Evolutionary conservation across 2,797 vertebrate species (phyloP), one percentile per base, ranked within the genome.

Genomic region (Arnoldichthys spilopterus): DNA sequence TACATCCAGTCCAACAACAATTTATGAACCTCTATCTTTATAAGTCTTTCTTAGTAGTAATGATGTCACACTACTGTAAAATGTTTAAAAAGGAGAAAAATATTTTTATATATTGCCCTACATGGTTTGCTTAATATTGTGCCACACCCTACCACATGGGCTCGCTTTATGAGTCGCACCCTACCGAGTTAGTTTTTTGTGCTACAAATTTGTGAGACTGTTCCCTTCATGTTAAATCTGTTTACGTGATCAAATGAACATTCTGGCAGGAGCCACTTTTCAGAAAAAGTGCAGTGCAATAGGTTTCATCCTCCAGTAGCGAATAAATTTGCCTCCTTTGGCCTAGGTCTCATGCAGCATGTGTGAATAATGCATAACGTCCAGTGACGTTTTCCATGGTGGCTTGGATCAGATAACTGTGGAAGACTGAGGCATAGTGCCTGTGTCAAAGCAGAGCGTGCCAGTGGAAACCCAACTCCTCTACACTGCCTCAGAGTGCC

Each of bases 401-500:
- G 54, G 63, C 61, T 77, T 28, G 72, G 63, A 78, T 85, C 74
- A 84, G 78, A 80, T 85, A 77, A 77, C 82, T 49, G 37, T 56
- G 63, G 37, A 77, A 67, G 61, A 71, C 74, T 62, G 61, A 82
- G 73, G 43, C 71, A 72, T n/a, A 16, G 66, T 72, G 76, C 40
- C 30, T 71, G 71, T 82, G 77, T 82, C 71, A 84, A 78, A 78
- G 79, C 82, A 80, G 54, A 82, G 84, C 84, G 66, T 83, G 79
- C 82, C 82, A 83, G 32, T 54, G 75, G 82, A 85, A 82, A 85
- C 77, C 74, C 37, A 76, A 85, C 79, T 69, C 79, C 82, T 70
- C 51, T 59, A 56, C 78, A 58, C 51, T 56, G 71, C 76, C 47
- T 74, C 72, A 72, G 67, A 82, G 79, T 45, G 54, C 79, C 81